Conservation (phyloP, 2,797 vertebrate genomes). For the Acanthurus tractus region DNA sequence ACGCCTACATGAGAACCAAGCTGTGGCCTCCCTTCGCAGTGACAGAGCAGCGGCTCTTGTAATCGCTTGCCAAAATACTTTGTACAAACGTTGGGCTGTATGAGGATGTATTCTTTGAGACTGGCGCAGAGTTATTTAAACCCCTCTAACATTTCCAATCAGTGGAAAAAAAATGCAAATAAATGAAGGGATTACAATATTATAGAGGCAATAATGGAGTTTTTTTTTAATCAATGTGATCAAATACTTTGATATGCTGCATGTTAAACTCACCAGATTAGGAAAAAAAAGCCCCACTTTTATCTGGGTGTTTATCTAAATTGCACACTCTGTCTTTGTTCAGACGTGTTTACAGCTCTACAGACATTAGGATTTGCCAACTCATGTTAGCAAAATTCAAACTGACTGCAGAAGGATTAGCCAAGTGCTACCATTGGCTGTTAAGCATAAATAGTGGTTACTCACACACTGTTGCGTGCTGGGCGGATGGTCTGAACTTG, state of each 20-base stretch:
- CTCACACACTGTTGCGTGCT: constrained; percentile 3
- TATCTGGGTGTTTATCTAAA: background rate
- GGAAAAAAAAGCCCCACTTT: background rate
- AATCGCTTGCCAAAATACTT: constrained; percentile 54
- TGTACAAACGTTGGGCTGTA: constrained; percentile 1
- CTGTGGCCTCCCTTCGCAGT: constrained; percentile 39
- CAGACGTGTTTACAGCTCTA: constrained; percentile 8
- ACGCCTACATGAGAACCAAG: constrained; percentile 62
- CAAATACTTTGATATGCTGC: constrained; percentile 18
- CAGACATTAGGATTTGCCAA: constrained; percentile 27
- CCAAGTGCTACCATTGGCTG: constrained; percentile 18
- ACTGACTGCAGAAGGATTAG: constrained; percentile 24
- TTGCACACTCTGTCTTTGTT: background rate
- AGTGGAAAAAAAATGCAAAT: constrained; percentile 31
- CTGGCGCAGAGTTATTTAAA: background rate
- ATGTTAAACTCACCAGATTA: constrained; percentile 17
- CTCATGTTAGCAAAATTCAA: constrained; percentile 25
- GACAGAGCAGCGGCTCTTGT: constrained; percentile 49
- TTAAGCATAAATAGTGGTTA: constrained; percentile 21
- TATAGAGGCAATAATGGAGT: constrained; percentile 7
- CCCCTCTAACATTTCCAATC: constrained; percentile 3
- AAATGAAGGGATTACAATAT: constrained; percentile 4
- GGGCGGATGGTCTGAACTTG: constrained; percentile 17
- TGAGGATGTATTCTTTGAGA: constrained; percentile 7
- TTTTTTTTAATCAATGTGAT: constrained; percentile 14